These are phyloP conservation scores for Theonella swinhoei DNA, from an alignment of 37 sponge, comb jelly and placozoan genomes.

Conservation along the genomic window DNA sequence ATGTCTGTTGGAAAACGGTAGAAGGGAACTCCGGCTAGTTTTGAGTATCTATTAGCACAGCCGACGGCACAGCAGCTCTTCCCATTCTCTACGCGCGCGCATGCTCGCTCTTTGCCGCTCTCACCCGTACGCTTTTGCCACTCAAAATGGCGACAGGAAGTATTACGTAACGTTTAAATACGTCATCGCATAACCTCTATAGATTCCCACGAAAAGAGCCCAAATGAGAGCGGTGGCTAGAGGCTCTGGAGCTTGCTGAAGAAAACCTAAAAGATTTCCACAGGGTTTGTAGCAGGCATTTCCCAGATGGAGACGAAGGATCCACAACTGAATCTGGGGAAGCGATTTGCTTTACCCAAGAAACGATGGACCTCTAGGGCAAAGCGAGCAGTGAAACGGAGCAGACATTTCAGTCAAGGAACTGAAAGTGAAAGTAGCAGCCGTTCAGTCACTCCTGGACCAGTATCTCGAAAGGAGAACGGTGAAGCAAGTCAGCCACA, in stretches of 20 bases:
- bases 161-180: too few relatives aligned
- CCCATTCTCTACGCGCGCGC: too few relatives aligned
- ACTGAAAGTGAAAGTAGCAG: background rate
- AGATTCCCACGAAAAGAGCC: background rate
- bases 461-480: background rate
- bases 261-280: constrained; percentile 17
- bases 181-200: too few relatives aligned
- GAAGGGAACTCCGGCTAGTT: too few relatives aligned
- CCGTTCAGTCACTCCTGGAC: background rate
- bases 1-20: too few relatives aligned
- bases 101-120: too few relatives aligned
- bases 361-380: constrained; percentile 10
- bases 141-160: too few relatives aligned
- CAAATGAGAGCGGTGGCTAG: constrained; percentile 31
- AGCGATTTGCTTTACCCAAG: constrained; percentile 43
- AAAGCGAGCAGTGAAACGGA: constrained; percentile 14
- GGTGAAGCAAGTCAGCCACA: background rate
- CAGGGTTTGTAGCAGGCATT: constrained; percentile 43
- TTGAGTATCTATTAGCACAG: too few relatives aligned
- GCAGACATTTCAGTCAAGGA: background rate
- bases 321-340: constrained; percentile 32
- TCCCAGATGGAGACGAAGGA: constrained; percentile 29
- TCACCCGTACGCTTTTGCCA: too few relatives aligned
- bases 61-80: too few relatives aligned
- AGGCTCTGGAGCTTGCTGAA: constrained; percentile 22